These are phyloP conservation scores for Lemur catta DNA, from an alignment of 2,797 vertebrate species.

Conservation along the genomic window DNA sequence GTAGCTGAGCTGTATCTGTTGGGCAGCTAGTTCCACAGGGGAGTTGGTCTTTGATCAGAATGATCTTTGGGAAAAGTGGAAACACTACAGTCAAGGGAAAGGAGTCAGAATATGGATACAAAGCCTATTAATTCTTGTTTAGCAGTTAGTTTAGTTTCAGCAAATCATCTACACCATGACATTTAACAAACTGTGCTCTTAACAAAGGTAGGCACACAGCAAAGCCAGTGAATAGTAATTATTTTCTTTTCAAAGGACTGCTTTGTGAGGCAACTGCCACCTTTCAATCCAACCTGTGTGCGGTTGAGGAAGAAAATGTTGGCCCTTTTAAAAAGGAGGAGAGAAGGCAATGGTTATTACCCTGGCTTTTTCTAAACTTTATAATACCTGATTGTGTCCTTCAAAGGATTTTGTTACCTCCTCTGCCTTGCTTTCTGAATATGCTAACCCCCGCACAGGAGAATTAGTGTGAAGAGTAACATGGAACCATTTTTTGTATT, in stretches of 20 bases:
- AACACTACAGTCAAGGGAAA: background rate
- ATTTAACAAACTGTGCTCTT: slow-evolving; percentile 67
- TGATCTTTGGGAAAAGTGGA: slow-evolving; percentile 22
- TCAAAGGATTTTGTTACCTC: slow-evolving; percentile 52
- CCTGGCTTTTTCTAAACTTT: slow-evolving; percentile 55
- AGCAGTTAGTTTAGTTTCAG: slow-evolving; percentile 60
- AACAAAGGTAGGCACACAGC: slow-evolving; percentile 65
- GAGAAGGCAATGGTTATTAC: slow-evolving; percentile 62
- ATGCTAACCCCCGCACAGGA: background rate
- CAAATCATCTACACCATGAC: slow-evolving; percentile 61
- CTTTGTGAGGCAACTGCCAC: slow-evolving; percentile 69
- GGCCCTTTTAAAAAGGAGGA: slow-evolving; percentile 68
- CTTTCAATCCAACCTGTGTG: slow-evolving; percentile 55
- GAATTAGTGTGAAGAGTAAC: slow-evolving; percentile 4
- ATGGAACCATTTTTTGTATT: slow-evolving; percentile 44
- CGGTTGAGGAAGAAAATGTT: slow-evolving; percentile 38
- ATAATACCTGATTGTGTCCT: slow-evolving; percentile 51
- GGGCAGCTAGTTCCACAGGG: background rate
- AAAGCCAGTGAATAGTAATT: slow-evolving; percentile 64
- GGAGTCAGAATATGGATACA: slow-evolving; percentile 43
- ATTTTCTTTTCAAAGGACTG: slow-evolving; percentile 70
- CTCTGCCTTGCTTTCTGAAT: slow-evolving; percentile 61
- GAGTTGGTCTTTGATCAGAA: slow-evolving; percentile 44
- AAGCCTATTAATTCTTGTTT: slow-evolving; percentile 48
- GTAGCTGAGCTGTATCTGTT: slow-evolving; percentile 29